Base-by-base conservation (phyloP, 2,113 vertebrate species). In the Phoxinus phoxinus region DNA sequence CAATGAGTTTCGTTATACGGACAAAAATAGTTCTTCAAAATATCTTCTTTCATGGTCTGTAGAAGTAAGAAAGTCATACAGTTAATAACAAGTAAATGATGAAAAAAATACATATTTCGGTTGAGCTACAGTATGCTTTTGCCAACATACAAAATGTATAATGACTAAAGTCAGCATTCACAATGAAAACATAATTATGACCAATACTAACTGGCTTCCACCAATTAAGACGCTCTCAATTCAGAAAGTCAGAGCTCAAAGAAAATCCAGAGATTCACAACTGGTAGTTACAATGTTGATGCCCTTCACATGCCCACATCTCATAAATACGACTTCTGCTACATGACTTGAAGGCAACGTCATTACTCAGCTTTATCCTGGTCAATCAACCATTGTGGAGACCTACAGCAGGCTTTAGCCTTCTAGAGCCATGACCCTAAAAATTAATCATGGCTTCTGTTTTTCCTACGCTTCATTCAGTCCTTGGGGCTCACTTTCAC, bases 381-480 rank as follows among this genome's bases (percentile, higher is more conserved):
- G 44, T 75, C 44, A 51, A 76, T 76, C 74, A 17, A 76, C 17
- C 8, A 76, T 27, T 27, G 25, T 53, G 74, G 74, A 76, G 41
- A 23, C 79, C 61, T 32, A 67, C 41, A 51, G 27, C 79, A 81
- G 78, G 27, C 25, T 51, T 48, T 69, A 53, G 41, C 6, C 2
- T 32, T 67, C 61, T 17, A 30, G 2, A 44, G 21, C 59, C 37
- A 65, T 63, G 58, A 81, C 59, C 61, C 46, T 32, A 9, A 83
- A 83, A 83, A 58, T 72, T 4, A 83, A 71, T 83, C 46, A 71
- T 25, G 37, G 73, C 69, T 21, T 71, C 65, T 7, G 32, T 41
- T 79, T 86, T 44, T 65, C 15, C 25, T 3, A 44, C 30, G 13
- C 27, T 59, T 80, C 76, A 12, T 30, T 58, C 37, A 7, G 30